Evolutionary conservation across 1,140 invertebrate genomes (phyloP), one percentile per base, ranked within the genome.

Genomic region (Bilobella aurantiaca): DNA sequence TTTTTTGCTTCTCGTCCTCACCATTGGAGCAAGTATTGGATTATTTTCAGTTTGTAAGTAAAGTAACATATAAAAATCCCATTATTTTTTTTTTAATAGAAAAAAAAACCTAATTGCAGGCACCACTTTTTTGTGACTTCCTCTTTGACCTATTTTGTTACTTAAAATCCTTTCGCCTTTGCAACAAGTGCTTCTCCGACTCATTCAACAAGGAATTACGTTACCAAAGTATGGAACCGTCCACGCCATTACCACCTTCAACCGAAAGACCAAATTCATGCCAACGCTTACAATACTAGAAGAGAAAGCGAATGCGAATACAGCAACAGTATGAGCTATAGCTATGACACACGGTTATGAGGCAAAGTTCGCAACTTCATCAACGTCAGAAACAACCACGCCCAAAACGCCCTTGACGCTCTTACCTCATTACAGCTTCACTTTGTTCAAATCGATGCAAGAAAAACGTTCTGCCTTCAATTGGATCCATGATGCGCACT

Each of bases 381-480:
- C 25, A 64, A 21, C 1, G 58, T 60, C 31, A 49, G 2, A 46
- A 49, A 62, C 29, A 27, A 12, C 12, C 18, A 3, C 37, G n/a
- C 37, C 1, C 12, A 62, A 29, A 14, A n/a, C n/a, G n/a, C 31
- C 46, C n/a, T 14, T 67, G 49, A 18, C 30, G 78, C 8, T 84
- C 76, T 72, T 84, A 86, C 81, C 93, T 91, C 74, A 94, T 82
- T 0, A 96, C 95, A 16, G 96, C 94, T 77, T 99, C 91, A 81
- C 99, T 98, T 77, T 99, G 96, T 66, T 94, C 91, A 1, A 99
- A 79, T 53, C 88, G 81, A 62, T 95, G 80, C 64, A 86, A 83
- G 73, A 90, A 86, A 57, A 91, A 80, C 0, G 90, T 92, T 12
- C 85, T 87, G 68, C 93, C 88, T 65, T 86, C 84, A 46, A 88